These are phyloP conservation scores for Uropsilus gracilis DNA, from an alignment of 2,113 vertebrate species.

Conservation along the genomic window DNA sequence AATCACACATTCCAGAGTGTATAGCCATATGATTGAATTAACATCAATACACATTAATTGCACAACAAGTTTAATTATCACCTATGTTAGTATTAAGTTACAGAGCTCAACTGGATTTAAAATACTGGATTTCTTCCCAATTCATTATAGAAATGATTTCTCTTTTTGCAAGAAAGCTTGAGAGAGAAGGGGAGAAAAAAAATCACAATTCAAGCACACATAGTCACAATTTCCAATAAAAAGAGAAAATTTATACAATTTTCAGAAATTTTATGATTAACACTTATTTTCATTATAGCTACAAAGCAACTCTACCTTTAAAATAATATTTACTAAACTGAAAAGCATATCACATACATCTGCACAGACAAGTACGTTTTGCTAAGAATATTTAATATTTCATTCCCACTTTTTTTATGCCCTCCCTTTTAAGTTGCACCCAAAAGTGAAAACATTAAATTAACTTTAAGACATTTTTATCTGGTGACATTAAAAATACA, in stretches of 20 bases:
- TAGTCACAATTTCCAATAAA: conserved; percentile 12
- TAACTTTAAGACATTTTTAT: conserved; percentile 18
- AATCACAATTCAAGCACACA: neutral
- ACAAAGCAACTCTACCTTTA: neutral
- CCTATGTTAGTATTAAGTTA: conserved; percentile 28
- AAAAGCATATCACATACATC: neutral
- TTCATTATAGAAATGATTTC: neutral
- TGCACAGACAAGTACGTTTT: conserved; percentile 13
- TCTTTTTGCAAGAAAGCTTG: neutral
- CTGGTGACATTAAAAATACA: conserved; percentile 10
- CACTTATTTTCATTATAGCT: conserved; percentile 28
- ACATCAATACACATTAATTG: neutral
- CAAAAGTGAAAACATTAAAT: conserved; percentile 25
- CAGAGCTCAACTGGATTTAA: neutral
- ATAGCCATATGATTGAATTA: neutral
- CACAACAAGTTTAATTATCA: neutral
- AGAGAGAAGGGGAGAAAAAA: neutral
- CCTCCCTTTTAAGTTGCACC: conserved; percentile 41
- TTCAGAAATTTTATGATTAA: conserved; percentile 8
- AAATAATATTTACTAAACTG: neutral
- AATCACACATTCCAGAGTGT: neutral
- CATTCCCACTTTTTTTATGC: neutral
- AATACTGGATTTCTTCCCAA: neutral
- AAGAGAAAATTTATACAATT: neutral
- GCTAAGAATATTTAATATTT: conserved; percentile 12